Base-by-base conservation (phyloP, 2,113 vertebrate species). In the Caretta caretta region DNA sequence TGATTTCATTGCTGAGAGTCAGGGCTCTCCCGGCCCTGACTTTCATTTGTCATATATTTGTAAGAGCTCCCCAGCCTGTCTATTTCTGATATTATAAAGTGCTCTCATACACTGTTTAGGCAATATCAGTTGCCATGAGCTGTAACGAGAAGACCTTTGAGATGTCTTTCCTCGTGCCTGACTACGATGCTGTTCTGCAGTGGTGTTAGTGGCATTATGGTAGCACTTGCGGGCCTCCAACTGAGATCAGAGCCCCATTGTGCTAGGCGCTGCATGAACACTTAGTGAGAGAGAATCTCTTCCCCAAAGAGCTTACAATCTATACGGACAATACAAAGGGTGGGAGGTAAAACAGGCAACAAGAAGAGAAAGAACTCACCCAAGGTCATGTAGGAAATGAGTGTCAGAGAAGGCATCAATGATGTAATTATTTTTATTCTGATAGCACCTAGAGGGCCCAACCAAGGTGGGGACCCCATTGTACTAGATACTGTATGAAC, bases 61-160 rank as follows among this genome's bases (percentile, higher is more conserved):
- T 87, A 92, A 97, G 84, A 95, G 72, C 29, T 95, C 79, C 65
- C 78, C 84, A 87, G 90, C 87, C 62, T 93, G 62, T 94, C 91
- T 97, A 57, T 82, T 92, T 72, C 51, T 92, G 83, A 48, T 90
- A 92, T 81, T 95, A 83, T 86, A 90, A 88, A 27, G 24, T 78
- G 72, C 65, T 53, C 80, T 53, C 17, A 5, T 13, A 86, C n/a
- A 2, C 62, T n/a, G n/a, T 62, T 81, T 54, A 65, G 31, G 10
- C 56, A 46, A 46, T 31, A 27, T 62, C n/a, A 29, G 29, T 79
- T 84, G 80, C 83, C 65, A 83, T 16, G 35, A 90, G 57, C 35
- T 48, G 17, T 75, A 92, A 69, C 75, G 88, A 6, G 25, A 88
- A 89, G 11, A 88, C 3, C 35, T 56, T 49, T 42, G 78, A 0